Conservation (phyloP, 2,113 vertebrate genomes). For the Diglossa brunneiventris region DNA sequence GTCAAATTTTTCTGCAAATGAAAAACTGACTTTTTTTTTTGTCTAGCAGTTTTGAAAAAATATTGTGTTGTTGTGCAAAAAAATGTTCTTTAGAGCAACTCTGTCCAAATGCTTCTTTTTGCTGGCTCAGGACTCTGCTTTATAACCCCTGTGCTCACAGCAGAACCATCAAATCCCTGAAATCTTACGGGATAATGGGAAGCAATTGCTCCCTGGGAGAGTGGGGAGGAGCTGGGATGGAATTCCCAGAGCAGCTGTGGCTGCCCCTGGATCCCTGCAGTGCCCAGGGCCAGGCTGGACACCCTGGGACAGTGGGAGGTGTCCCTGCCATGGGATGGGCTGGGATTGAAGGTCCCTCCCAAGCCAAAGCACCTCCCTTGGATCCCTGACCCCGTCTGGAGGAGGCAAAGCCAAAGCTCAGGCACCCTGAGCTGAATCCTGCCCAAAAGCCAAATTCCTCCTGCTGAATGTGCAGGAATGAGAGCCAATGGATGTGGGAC, state of each 20-base stretch:
- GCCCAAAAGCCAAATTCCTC: not conserved
- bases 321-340: not conserved
- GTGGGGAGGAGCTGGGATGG: not conserved
- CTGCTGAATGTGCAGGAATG: not conserved
- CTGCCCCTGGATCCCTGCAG: not conserved
- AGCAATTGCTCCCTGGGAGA: not conserved
- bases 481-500: not conserved
- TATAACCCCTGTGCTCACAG: accelerated
- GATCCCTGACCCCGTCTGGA: not conserved
- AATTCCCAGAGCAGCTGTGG: not conserved
- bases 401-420: not conserved
- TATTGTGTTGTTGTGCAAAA: not conserved
- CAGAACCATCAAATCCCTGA: not conserved
- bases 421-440: not conserved
- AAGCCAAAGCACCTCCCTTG: not conserved
- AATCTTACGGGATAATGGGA: not conserved
- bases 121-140: not conserved
- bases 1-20: not conserved
- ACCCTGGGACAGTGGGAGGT: not conserved
- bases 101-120: not conserved
- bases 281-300: not conserved
- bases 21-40: not conserved
- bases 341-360: not conserved
- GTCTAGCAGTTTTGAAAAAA: not conserved
- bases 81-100: not conserved